phyloP scores from a whole-genome alignment of 2,888 invertebrate genomes.

The Ennomos erosarius region DNA sequence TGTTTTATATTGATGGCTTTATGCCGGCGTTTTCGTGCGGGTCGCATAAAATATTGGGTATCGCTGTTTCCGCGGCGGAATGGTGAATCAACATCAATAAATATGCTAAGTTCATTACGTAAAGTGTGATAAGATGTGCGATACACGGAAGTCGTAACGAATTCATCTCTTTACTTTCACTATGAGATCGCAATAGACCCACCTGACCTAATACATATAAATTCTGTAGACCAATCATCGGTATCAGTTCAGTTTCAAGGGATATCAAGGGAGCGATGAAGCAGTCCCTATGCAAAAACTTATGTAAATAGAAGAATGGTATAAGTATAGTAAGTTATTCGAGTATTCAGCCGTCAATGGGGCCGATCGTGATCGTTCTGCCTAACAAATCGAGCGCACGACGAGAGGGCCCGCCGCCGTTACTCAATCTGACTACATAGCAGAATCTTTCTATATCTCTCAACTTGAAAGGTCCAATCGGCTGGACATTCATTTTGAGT shows the following conservation, averaged over 20 bases:
- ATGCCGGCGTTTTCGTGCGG: conserved; percentile 29
- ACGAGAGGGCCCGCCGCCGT: conserved; percentile 47
- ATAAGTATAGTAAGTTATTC: conserved; percentile 51
- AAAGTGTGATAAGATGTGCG: conserved; percentile 32
- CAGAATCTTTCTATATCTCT: conserved; percentile 44
- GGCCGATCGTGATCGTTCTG: conserved; percentile 54
- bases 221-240: conserved; percentile 27
- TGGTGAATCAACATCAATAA: conserved; percentile 35
- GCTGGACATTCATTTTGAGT: conserved; percentile 33
- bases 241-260: conserved; percentile 19
- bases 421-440: conserved; percentile 57
- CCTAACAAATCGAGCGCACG: conserved; percentile 61
- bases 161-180: conserved; percentile 32
- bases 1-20: conserved; percentile 67
- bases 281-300: conserved; percentile 36
- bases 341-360: conserved; percentile 58
- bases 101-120: conserved; percentile 34
- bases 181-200: conserved; percentile 10
- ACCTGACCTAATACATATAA: conserved; percentile 17
- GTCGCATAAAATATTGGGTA: conserved; percentile 28
- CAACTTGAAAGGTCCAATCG: conserved; percentile 46
- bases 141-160: conserved; percentile 31
- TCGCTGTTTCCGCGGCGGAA: conserved; percentile 26
- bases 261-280: conserved; percentile 26
- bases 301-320: conserved; percentile 44